A percentile compares a stretch with the other conserved stretches of the same genome.
Conservation (phyloP, 2,888 invertebrate species). For the Orthosia gothica region DNA sequence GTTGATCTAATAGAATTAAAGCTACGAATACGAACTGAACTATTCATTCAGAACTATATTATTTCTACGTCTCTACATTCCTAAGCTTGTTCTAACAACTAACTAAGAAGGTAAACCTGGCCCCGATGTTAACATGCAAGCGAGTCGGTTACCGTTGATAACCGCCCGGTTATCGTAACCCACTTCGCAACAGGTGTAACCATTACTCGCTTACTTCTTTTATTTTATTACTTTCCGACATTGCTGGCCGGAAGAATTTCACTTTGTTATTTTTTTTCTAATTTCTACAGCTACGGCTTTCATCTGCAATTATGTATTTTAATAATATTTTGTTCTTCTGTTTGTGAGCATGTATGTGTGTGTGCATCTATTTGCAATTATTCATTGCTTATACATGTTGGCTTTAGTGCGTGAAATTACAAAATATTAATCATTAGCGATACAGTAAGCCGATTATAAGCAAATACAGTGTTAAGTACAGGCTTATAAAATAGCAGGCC, state of each 20-base stretch:
- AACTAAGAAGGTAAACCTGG: slow-evolving; percentile 7
- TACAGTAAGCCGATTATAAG: slow-evolving; percentile 26
- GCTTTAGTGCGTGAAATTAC: slow-evolving; percentile 20
- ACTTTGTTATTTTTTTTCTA: slow-evolving; percentile 27
- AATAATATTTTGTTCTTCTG: not conserved
- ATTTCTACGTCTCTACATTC: not conserved
- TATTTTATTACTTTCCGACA: slow-evolving; percentile 32
- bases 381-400: slow-evolving; percentile 12
- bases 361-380: not conserved
- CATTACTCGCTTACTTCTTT: slow-evolving; percentile 11
- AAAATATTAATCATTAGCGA: slow-evolving; percentile 21
- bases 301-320: slow-evolving; percentile 31
- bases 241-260: slow-evolving; percentile 37
- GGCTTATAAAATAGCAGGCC: slow-evolving; percentile 31
- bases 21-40: not conserved
- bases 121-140: slow-evolving; percentile 12
- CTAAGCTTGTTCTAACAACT: not conserved
- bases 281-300: slow-evolving; percentile 25
- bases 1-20: not conserved
- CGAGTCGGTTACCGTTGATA: slow-evolving; percentile 46
- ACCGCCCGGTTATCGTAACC: slow-evolving; percentile 51
- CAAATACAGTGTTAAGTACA: slow-evolving; percentile 40
- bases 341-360: not conserved
- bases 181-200: slow-evolving; percentile 44
- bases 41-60: not conserved